Evolutionary conservation across 53 echinoderm and acorn worm genomes (phyloP).

Genomic region (Pentamera pediparva): DNA sequence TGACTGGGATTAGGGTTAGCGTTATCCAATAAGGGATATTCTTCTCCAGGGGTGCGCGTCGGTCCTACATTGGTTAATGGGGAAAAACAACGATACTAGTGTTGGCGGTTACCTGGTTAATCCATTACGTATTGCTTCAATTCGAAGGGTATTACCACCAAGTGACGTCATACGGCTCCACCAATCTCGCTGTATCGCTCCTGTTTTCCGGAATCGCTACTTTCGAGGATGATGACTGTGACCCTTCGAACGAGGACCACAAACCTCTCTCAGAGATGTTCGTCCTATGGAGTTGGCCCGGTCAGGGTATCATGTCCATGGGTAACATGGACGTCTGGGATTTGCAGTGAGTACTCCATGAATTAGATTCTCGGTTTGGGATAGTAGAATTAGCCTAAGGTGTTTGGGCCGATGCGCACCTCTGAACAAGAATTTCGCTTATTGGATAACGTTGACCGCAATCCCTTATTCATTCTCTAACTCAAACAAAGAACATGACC

Average conservation of each 20-base stretch:
- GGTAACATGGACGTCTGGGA: slow-evolving; percentile 44
- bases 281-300: slow-evolving; percentile 52
- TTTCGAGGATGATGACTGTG: slow-evolving; percentile 47
- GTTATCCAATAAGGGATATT: no score
- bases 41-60: no score
- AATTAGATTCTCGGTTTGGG: background rate
- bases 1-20: no score
- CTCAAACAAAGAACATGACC: no score
- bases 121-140: background rate
- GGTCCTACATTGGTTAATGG: no score
- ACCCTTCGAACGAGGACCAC: slow-evolving; percentile 1
- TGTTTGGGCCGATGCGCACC: no score
- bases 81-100: no score
- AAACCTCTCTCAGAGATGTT: slow-evolving; percentile 44
- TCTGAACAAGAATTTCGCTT: no score
- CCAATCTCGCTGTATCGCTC: slow-evolving; percentile 52
- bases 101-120: no score
- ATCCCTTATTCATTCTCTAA: no score
- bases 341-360: slow-evolving; percentile 11
- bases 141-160: slow-evolving; percentile 50
- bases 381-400: background rate
- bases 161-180: slow-evolving; percentile 35
- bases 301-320: slow-evolving; percentile 53
- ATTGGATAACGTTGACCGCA: no score
- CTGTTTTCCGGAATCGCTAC: slow-evolving; percentile 46